phyloP scores from a whole-genome alignment of 2,113 vertebrate genomes.

The Burhinus bistriatus region DNA sequence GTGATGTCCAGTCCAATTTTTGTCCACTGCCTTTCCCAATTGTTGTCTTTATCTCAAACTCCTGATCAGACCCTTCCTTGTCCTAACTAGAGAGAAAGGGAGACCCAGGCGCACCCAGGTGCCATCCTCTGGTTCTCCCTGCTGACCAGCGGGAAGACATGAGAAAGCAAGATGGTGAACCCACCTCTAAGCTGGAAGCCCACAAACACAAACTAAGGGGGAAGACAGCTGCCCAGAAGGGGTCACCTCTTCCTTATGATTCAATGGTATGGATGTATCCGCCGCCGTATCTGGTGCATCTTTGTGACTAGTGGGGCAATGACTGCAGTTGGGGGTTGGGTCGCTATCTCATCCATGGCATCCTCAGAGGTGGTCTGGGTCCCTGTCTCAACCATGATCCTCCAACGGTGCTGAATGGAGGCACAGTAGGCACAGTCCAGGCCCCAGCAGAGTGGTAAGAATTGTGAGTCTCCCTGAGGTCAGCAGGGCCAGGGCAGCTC shows the following conservation, averaged over 20 bases:
- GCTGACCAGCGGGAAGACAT: neutral
- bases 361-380: neutral
- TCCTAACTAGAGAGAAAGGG: neutral
- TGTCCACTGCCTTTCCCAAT: rapidly evolving
- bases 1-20: neutral
- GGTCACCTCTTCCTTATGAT: neutral
- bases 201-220: neutral
- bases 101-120: neutral
- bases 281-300: neutral
- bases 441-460: neutral
- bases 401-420: neutral
- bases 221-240: neutral
- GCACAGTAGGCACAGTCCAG: neutral
- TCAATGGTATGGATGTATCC: neutral
- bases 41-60: neutral
- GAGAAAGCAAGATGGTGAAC: neutral
- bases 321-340: too few relatives aligned
- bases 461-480: neutral
- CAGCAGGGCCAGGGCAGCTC: neutral
- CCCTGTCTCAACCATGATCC: neutral
- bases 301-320: neutral
- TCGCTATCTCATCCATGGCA: too few relatives aligned
- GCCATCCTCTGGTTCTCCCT: neutral
- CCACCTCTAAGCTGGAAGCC: neutral
- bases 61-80: neutral